Evolutionary conservation across 2,888 invertebrate genomes (phyloP), one percentile per base, ranked within the genome.

Genomic region (Meiosimyza decipiens): DNA sequence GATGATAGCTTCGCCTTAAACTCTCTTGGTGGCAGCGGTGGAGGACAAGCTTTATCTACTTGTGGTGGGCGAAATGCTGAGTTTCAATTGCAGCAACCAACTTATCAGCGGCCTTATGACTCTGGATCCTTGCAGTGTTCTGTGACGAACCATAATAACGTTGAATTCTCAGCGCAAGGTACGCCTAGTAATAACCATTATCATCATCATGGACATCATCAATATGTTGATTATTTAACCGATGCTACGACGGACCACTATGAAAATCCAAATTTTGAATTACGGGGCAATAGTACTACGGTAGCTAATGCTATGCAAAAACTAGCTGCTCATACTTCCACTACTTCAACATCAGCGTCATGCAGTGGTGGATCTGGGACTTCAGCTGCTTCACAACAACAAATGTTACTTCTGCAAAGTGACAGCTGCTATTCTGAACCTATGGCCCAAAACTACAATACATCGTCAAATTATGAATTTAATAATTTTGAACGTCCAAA

Each of bases 401-500:
- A 83, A 77, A 82, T 82, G 78, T 49, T 84, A 60, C 68, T 83
- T 6, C 22, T 84, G 55, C 82, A 82, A 62, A 81, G 77, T 66
- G 87, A 87, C 66, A 84, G 84, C 72, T 87, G 87, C 69, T 87
- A 87, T 76, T 87, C 87, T 0, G 87, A 87, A 70, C 87, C 87
- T 13, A 76, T 86, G 57, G 81, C 84, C 67, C 81, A 81, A 71
- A 79, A 78, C 12, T n/a, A 55, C 47, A 63, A 69, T 62, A 50
- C 63, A 50, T 16, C 70, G 9, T 79, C 79, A 22, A 82, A 79
- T 54, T 87, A 83, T 75, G 87, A 87, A 59, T 91, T 91, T 77
- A 91, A 91, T 63, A 89, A 89, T 75, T 89, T 90, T 76, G 92
- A 93, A 77, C 88, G 92, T 52, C 91, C 91, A 3, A 88, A 89